A percentile compares a stretch with the other conserved stretches of the same genome.
These are phyloP conservation scores for Rynchops niger DNA, from an alignment of 2,113 vertebrate species.

Conservation along the genomic window DNA sequence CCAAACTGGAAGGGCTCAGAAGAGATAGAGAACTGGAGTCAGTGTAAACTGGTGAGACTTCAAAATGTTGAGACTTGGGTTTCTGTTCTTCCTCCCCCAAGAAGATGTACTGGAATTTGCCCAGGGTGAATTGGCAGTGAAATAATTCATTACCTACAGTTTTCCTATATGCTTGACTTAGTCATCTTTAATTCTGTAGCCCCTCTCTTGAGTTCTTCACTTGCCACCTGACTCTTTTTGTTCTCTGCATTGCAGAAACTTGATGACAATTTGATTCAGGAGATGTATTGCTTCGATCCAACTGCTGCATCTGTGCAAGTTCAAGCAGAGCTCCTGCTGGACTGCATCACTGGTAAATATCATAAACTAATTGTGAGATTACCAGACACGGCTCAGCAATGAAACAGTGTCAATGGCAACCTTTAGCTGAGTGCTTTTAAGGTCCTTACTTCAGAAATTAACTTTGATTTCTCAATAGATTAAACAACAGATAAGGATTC, in stretches of 20 bases:
- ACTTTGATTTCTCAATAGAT: background rate
- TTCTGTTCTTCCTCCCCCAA: background rate
- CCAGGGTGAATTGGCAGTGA: background rate
- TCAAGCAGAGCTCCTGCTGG: slow-evolving; percentile 49
- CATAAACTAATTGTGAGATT: background rate
- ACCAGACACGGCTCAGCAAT: background rate
- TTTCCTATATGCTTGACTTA: background rate
- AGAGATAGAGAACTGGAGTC: slow-evolving; percentile 62
- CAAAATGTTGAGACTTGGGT: background rate
- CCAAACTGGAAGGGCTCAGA: slow-evolving; percentile 59
- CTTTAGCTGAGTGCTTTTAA: background rate
- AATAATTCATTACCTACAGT: background rate
- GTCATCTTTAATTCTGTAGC: background rate
- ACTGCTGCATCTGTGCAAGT: slow-evolving; percentile 57
- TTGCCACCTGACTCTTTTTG: background rate
- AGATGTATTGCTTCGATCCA: slow-evolving; percentile 76
- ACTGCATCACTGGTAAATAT: slow-evolving; percentile 70
- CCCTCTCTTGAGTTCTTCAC: background rate
- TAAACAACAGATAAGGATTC: background rate
- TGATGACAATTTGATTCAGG: slow-evolving; percentile 66
- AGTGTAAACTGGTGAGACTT: slow-evolving; percentile 71
- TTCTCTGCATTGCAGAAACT: slow-evolving; percentile 70
- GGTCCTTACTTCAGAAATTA: background rate
- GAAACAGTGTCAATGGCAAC: background rate
- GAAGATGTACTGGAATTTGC: background rate